phyloP scores from a whole-genome alignment of 2,113 vertebrate species.

The Mesitornis unicolor region DNA sequence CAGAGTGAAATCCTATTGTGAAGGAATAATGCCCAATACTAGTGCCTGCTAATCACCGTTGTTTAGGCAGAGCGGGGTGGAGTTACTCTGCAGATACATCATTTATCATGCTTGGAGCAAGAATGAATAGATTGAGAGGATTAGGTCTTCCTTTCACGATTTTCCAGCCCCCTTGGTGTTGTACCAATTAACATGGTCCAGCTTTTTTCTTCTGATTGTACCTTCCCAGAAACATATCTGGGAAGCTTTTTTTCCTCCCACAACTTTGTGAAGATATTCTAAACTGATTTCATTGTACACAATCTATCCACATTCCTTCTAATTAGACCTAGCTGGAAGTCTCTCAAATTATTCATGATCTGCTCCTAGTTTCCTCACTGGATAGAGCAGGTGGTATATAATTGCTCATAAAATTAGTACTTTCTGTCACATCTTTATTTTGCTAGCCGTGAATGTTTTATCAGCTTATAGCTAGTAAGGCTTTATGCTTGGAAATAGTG shows the following conservation, averaged over 20 bases:
- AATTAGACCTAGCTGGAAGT: neutral
- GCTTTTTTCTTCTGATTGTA: neutral
- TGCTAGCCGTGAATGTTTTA: neutral
- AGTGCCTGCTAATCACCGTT: neutral
- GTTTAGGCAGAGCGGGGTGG: neutral
- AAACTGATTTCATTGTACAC: neutral
- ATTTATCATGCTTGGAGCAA: neutral
- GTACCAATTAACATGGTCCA: neutral
- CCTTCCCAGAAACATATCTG: neutral
- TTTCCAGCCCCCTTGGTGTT: neutral
- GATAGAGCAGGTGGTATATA: neutral
- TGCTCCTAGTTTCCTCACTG: neutral
- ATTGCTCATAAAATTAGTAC: neutral
- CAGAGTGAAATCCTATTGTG: neutral
- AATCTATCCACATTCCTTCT: neutral
- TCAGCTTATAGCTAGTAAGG: neutral
- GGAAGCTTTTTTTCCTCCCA: neutral
- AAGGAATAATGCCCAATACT: accelerated
- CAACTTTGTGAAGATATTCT: neutral
- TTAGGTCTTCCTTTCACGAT: neutral
- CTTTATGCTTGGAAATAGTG: neutral
- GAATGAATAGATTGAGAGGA: neutral
- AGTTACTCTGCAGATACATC: neutral
- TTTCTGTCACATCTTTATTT: neutral
- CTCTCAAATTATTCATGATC: neutral